Percentiles rank a stretch among this genome's conserved stretches.
Conservation (phyloP, 2,888 invertebrate species). For the Spicauda simplicius region DNA sequence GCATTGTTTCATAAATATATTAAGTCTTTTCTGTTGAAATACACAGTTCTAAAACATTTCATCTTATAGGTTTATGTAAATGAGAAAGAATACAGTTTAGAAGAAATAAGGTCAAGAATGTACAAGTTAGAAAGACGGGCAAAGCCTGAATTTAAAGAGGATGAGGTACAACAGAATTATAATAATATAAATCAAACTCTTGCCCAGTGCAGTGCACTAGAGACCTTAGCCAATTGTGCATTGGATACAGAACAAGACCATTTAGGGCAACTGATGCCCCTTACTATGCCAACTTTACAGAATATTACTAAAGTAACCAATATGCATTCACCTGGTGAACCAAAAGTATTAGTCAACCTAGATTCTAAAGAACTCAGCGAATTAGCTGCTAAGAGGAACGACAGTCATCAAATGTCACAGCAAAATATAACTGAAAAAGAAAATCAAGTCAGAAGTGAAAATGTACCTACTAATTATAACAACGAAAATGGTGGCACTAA, state of each 20-base stretch:
- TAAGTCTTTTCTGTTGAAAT: too few species aligned
- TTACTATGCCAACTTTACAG: conserved; percentile 74
- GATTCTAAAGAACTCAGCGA: conserved; percentile 80
- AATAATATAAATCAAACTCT: conserved; percentile 72
- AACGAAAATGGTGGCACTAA: conserved; percentile 61
- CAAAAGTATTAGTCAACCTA: conserved; percentile 76
- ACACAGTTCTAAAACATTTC: too few species aligned
- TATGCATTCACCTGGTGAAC: conserved; percentile 80
- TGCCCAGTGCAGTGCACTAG: conserved; percentile 78
- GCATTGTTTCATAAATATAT: too few species aligned
- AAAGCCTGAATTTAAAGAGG: conserved; percentile 62
- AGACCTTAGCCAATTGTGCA: conserved; percentile 80
- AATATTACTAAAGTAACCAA: conserved; percentile 77
- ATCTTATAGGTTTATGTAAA: conserved; percentile 72
- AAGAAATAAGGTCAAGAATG: conserved; percentile 88
- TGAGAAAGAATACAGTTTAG: conserved; percentile 90
- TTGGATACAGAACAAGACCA: conserved; percentile 77
- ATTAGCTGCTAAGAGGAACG: conserved; percentile 62
- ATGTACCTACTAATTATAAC: conserved; percentile 52
- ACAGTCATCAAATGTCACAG: conserved; percentile 59
- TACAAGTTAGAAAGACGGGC: conserved; percentile 72
- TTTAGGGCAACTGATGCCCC: conserved; percentile 75
- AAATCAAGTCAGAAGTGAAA: conserved; percentile 57
- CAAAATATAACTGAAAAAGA: conserved; percentile 60
- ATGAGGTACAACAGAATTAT: conserved; percentile 56